Conservation (phyloP, 2,888 invertebrate species). For the Stenodema calcarata region DNA sequence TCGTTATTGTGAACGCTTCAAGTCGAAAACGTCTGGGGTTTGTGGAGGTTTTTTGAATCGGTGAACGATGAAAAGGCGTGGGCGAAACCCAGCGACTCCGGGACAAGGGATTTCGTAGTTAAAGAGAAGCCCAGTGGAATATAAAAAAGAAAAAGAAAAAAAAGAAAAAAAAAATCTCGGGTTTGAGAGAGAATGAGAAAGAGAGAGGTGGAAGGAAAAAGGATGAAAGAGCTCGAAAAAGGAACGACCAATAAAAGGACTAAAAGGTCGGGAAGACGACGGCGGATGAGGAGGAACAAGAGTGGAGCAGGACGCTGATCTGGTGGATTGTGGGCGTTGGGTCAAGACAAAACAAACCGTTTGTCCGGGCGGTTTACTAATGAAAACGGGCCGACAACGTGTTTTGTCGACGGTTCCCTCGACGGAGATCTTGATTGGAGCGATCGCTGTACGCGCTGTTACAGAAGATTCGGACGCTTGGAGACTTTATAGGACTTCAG, state of each 20-base stretch:
- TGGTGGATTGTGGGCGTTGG: conserved; percentile 17
- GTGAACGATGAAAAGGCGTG: conserved; percentile 26
- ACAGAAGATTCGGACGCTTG: too few relatives aligned
- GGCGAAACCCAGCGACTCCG: not conserved
- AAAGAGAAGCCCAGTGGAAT: conserved; percentile 16
- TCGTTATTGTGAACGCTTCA: conserved; percentile 13
- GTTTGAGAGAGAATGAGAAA: not conserved
- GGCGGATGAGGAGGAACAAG: not conserved
- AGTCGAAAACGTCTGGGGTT: not conserved
- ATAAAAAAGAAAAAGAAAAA: not conserved
- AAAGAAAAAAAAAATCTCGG: too few relatives aligned
- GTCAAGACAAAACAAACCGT: conserved; percentile 25
- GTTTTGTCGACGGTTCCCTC: not conserved
- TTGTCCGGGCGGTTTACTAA: not conserved
- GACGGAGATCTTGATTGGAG: not conserved
- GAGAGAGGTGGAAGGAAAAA: not conserved
- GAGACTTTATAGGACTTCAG: too few relatives aligned
- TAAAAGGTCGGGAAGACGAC: conserved; percentile 8
- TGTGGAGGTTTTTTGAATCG: conserved; percentile 13
- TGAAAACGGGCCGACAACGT: not conserved
- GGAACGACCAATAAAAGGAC: not conserved
- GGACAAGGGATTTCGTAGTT: conserved; percentile 25
- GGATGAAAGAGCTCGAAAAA: not conserved
- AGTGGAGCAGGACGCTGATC: not conserved
- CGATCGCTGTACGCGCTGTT: too few relatives aligned